These are phyloP conservation scores for Heteromormyrus szaboi DNA, from an alignment of 2,797 vertebrate genomes.

Conservation along the genomic window DNA sequence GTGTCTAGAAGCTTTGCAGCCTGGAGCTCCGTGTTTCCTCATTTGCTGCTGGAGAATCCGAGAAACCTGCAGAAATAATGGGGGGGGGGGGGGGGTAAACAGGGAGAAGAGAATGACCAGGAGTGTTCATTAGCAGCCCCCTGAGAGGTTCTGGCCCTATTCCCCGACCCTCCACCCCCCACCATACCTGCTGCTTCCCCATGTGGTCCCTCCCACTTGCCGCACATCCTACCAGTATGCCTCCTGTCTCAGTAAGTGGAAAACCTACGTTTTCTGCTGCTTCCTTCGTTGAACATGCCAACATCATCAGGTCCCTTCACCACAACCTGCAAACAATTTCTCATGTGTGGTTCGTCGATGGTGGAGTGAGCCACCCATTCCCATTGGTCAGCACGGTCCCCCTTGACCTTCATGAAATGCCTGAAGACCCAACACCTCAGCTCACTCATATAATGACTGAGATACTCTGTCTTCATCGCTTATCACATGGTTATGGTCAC, in stretches of 20 bases:
- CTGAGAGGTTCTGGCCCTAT: background rate
- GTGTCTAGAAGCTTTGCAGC: background rate
- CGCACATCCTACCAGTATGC: background rate
- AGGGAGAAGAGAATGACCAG: background rate
- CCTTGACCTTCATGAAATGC: background rate
- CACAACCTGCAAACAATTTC: background rate
- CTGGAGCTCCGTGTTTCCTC: background rate
- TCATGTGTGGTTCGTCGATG: background rate
- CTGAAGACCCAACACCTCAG: background rate
- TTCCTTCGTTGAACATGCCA: background rate
- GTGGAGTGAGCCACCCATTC: background rate
- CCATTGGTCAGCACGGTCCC: background rate
- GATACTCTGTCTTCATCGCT: background rate
- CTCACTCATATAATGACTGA: background rate
- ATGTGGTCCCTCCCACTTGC: background rate
- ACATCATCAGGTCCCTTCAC: background rate
- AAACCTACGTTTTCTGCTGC: background rate
- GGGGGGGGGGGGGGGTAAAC: background rate
- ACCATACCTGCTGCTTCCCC: background rate
- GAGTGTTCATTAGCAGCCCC: background rate
- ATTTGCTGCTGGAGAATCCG: background rate
- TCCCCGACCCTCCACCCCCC: background rate
- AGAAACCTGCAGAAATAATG: background rate
- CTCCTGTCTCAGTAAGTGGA: background rate
- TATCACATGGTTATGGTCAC: background rate